These are phyloP conservation scores for Myrmecophaga tridactyla DNA, from an alignment of 2,113 vertebrate genomes.

Conservation along the genomic window DNA sequence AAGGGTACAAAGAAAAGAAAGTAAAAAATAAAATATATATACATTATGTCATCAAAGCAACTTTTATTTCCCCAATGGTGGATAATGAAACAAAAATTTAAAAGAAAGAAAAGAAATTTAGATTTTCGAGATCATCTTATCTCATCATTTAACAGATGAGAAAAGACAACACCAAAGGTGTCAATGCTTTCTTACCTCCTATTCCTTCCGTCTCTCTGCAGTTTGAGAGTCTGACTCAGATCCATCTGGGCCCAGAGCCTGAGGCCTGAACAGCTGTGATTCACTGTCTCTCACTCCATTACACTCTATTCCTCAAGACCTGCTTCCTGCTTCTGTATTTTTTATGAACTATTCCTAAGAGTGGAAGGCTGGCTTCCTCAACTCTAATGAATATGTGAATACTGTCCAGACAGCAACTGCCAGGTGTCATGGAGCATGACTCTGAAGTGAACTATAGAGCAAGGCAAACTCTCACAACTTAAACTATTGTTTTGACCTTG, in stretches of 20 bases:
- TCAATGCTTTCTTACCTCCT: neutral
- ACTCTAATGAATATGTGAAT: constrained; percentile 14
- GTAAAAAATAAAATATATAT: neutral
- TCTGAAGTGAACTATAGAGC: neutral
- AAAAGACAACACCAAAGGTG: neutral
- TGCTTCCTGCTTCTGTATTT: neutral
- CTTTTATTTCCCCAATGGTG: neutral
- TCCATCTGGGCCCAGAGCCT: neutral
- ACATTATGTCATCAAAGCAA: neutral
- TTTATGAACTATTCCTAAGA: neutral
- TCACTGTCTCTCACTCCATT: neutral
- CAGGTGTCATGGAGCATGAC: neutral
- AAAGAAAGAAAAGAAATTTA: neutral
- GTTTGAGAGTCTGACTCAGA: neutral
- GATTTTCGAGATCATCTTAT: neutral
- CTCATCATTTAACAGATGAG: neutral
- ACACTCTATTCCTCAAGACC: neutral
- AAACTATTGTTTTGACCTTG: neutral
- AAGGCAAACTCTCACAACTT: neutral
- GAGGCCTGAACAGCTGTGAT: neutral
- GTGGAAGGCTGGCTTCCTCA: neutral
- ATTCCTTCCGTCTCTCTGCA: neutral
- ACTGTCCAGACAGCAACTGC: neutral
- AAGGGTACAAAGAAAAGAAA: neutral
- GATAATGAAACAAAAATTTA: neutral